phyloP scores from a whole-genome alignment of 2,888 invertebrate species.

The Andricus curvator region DNA sequence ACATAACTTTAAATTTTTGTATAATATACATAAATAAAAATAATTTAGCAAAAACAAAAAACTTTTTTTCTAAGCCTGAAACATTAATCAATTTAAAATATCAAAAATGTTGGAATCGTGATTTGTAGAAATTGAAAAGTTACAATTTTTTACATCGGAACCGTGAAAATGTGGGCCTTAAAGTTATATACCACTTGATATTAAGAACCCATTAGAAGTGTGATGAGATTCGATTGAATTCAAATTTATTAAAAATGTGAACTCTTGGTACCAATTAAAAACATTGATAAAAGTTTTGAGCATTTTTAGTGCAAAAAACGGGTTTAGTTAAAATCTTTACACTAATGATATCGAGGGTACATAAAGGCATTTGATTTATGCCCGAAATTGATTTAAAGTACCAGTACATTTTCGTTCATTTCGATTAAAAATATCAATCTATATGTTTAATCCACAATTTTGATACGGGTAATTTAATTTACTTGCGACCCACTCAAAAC shows the following conservation, averaged over 20 bases:
- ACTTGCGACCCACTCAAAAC: background rate
- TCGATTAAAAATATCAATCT: constrained; percentile 1
- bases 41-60: too few species aligned
- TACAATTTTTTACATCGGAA: too few species aligned
- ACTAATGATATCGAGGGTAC: background rate
- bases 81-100: too few species aligned
- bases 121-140: too few species aligned
- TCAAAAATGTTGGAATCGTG: too few species aligned
- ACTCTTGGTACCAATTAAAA: background rate
- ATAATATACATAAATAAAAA: too few species aligned
- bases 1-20: too few species aligned
- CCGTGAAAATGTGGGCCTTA: too few species aligned
- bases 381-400: background rate
- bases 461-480: background rate
- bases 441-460: background rate
- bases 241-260: background rate
- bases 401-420: background rate
- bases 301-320: background rate
- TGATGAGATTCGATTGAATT: background rate
- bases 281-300: background rate
- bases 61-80: too few species aligned
- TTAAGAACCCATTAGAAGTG: background rate
- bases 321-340: background rate
- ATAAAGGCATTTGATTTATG: background rate
- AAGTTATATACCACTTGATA: too few species aligned